These are phyloP conservation scores for Apantesis nais DNA, from an alignment of 2,888 invertebrate genomes.

Conservation along the genomic window DNA sequence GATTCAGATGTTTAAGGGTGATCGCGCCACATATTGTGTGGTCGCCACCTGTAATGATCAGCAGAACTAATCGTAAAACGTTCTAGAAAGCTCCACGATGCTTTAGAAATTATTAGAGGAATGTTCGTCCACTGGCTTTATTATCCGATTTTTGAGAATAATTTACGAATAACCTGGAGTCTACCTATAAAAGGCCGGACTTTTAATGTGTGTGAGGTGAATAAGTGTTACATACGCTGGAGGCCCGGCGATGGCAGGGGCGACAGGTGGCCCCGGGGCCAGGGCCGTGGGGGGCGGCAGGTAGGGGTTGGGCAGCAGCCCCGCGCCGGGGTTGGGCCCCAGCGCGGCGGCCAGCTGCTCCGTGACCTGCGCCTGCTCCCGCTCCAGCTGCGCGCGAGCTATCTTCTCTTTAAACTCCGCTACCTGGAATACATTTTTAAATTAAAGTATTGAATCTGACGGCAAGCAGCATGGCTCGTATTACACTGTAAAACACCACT, in stretches of 20 bases:
- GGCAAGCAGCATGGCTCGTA: background rate
- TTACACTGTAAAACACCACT: background rate
- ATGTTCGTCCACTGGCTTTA: background rate
- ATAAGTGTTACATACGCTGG: background rate
- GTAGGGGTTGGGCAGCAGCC: conserved; percentile 37
- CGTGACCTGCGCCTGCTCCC: conserved; percentile 47
- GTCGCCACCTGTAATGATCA: background rate
- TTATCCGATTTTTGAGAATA: background rate
- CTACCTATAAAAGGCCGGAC: no score
- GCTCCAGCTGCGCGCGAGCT: conserved; percentile 71
- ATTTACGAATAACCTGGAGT: background rate
- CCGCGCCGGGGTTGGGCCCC: conserved; percentile 33
- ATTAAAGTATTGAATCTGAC: background rate
- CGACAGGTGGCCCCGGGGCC: conserved; percentile 36
- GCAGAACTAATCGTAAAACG: background rate
- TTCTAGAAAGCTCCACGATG: background rate
- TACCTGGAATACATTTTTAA: conserved; percentile 55
- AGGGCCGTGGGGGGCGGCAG: conserved; percentile 27
- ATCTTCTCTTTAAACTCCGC: conserved; percentile 82
- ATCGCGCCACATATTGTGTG: background rate
- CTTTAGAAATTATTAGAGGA: background rate
- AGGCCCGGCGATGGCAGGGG: background rate
- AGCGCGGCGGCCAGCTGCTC: conserved; percentile 41
- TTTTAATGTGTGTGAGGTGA: background rate
- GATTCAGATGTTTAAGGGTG: background rate